Conservation (phyloP, 2,113 vertebrate genomes). For the Nettapus auritus region DNA sequence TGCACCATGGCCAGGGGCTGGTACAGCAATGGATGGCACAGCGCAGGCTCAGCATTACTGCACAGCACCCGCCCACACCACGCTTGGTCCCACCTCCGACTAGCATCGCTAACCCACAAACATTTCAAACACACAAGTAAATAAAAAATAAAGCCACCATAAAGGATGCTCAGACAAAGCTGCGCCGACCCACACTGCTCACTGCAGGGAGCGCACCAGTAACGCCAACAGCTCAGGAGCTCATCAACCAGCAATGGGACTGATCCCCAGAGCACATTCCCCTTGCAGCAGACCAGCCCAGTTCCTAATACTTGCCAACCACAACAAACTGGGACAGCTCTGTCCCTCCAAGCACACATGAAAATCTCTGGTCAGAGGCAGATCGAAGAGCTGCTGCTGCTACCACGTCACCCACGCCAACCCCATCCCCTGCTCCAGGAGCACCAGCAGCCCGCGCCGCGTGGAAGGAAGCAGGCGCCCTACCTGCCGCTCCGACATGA, state of each 20-base stretch:
- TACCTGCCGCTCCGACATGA: conserved; percentile 97
- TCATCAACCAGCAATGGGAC: background rate
- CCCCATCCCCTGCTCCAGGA: fast-evolving
- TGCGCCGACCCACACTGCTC: background rate
- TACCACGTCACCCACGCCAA: background rate
- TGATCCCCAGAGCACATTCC: background rate
- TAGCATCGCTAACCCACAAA: background rate
- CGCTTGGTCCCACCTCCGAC: background rate
- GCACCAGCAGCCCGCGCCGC: fast-evolving
- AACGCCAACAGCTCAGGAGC: fast-evolving
- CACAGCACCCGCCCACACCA: background rate
- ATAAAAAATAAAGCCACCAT: background rate
- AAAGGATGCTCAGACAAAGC: background rate
- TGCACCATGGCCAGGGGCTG: too few species aligned
- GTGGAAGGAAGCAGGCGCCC: fast-evolving
- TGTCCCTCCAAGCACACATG: background rate
- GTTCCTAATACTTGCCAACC: background rate
- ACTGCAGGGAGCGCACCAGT: background rate
- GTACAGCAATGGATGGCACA: background rate
- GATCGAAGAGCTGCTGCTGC: background rate
- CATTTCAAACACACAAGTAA: fast-evolving
- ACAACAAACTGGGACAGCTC: background rate
- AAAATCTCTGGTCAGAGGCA: background rate
- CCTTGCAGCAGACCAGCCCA: background rate
- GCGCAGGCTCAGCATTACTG: background rate